Evolutionary conservation across 2,113 vertebrate genomes (phyloP), one percentile per base, ranked within the genome.

Genomic region (Blennius ocellaris): DNA sequence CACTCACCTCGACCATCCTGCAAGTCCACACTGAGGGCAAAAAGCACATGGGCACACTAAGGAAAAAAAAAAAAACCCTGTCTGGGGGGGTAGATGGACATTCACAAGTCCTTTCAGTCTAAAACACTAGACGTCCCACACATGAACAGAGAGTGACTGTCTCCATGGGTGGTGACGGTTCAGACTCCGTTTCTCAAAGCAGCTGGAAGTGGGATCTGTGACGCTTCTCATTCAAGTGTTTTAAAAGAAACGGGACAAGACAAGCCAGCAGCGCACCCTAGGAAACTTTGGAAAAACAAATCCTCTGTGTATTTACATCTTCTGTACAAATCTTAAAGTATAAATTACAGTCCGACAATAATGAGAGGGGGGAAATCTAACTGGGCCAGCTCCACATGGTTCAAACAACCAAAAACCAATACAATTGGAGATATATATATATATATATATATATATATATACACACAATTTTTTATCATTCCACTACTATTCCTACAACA

Each of bases 251-350:
- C 37, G 30, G 69, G 61, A 52, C 17, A 17, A 40, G 44, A 40
- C 1, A 41, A 69, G 38, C 67, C 69, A 15, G 39, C 59, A 8
- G n/a, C 40, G 73, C 52, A 56, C 55, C 39, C 56, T 9, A 52
- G 53, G 44, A 45, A 16, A 49, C 6, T 3, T 43, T 6, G 12
- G 3, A 47, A 44, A 39, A 21, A 53, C n/a, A 50, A 7, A 55
- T 63, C 11, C 59, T 63, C 70, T 78, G 76, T 69, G 67, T 84
- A 88, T 88, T 86, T 83, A 88, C 82, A 82, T 72, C 62, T 67
- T 78, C 61, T 88, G 67, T 81, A 86, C 74, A 90, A 10, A 47
- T 49, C 53, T 55, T 50, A 52, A 37, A 58, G 60, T 68, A 30
- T 37, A 61, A 66, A 48, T 54, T 71, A 54, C 11, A 72, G 39